phyloP scores from a whole-genome alignment of 2,888 invertebrate genomes.

The Trachelus iudaicus region DNA sequence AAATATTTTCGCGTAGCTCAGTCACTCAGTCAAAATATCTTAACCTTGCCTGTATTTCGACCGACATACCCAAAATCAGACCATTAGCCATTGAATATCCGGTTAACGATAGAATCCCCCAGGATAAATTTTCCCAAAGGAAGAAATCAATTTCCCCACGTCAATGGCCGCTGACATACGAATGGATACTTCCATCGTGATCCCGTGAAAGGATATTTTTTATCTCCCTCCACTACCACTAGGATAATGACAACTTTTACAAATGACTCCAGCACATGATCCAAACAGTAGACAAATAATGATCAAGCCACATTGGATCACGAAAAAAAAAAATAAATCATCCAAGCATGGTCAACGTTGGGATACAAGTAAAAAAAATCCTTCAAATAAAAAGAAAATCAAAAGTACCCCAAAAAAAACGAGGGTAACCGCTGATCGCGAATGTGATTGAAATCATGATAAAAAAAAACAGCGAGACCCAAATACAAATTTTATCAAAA shows the following conservation, averaged over 20 bases:
- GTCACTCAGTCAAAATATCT: background rate
- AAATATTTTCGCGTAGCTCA: background rate
- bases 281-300: background rate
- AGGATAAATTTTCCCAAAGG: background rate
- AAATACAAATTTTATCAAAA: too few species aligned
- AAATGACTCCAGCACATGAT: background rate
- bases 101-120: background rate
- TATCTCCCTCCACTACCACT: background rate
- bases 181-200: background rate
- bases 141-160: background rate
- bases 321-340: background rate
- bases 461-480: too few species aligned
- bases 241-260: background rate
- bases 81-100: background rate
- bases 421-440: too few species aligned
- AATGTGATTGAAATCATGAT: too few species aligned
- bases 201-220: background rate
- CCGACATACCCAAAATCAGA: background rate
- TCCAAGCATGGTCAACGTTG: background rate
- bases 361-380: too few species aligned
- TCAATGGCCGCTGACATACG: background rate
- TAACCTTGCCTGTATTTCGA: background rate
- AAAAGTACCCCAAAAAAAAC: too few species aligned
- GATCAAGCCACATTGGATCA: background rate
- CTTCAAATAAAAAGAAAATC: too few species aligned